Evolutionary conservation across 2,888 invertebrate species (phyloP), one percentile per base, ranked within the genome.

Genomic region (Acanthococcus lagerstroemiae): DNA sequence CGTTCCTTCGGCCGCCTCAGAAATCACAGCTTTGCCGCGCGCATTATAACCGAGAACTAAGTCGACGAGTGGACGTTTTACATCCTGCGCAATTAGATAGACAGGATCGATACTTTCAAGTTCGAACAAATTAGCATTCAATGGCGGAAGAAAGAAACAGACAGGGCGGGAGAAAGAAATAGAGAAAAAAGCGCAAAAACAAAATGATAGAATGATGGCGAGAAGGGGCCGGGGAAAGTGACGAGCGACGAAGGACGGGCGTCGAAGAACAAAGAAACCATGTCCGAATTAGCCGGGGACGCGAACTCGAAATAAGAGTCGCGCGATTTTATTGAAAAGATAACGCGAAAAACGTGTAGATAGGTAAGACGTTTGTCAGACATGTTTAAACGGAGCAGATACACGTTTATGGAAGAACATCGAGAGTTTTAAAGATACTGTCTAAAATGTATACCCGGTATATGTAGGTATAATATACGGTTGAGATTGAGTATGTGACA

Each of bases 401-500:
- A 48, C 45, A 9, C 45, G 57, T 45, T 57, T 45, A 22, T 22
- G 21, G 17, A 15, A 52, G 6, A n/a, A n/a, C 7, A 15, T 45
- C 19, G 5, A 37, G 15, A 9, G 37, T 15, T 37, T 9, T 9
- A 9, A 37, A 44, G 45, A 57, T 44, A 57, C 57, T 57, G 45
- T 57, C 37, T 57, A 45, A 44, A 45, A 57, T 57, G 45, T 37
- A 57, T 45, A 57, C 45, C 27, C 17, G 45, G 7, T 45, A 21
- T 27, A 25, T 46, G 48, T 45, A 45, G 17, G 46, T 48, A 57
- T 6, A 19, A 6, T 25, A n/a, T 21, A 22, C 25, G 44, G 45
- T 58, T 24, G 58, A 58, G n/a, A n/a, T n/a, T n/a, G n/a, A n/a
- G n/a, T n/a, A 25, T 37, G 45, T 46, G 58, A 58, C 58, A 58